phyloP scores from a whole-genome alignment of 2,888 invertebrate species.

The Prosapia bicincta region DNA sequence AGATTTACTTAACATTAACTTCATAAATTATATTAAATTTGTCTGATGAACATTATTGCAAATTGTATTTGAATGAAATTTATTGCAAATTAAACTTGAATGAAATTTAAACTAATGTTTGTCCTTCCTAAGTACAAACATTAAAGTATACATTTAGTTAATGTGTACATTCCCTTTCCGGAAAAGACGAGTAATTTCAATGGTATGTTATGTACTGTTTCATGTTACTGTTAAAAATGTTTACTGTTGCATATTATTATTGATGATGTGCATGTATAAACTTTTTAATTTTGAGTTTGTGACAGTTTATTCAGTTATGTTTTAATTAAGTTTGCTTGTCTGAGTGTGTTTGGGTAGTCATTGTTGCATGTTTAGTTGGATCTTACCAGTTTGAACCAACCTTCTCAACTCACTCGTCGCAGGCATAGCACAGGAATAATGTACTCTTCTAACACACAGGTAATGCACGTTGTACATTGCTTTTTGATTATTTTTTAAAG shows the following conservation, averaged over 20 bases:
- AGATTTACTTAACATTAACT: no score
- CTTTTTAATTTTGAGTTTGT: neutral
- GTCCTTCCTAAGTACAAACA: no score
- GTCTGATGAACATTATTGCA: no score
- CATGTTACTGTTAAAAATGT: no score
- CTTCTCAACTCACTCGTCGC: slow-evolving; percentile 66
- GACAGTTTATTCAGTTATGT: slow-evolving; percentile 13
- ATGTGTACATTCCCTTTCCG: no score
- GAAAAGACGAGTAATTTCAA: no score
- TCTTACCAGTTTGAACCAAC: slow-evolving; percentile 42
- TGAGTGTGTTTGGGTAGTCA: slow-evolving; percentile 26
- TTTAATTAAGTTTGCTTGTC: slow-evolving; percentile 31
- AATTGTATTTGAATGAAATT: no score
- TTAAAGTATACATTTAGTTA: no score
- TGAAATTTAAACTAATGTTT: no score
- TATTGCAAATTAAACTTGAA: no score
- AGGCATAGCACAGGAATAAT: slow-evolving; percentile 72
- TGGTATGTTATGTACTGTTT: no score
- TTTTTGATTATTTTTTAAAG: neutral
- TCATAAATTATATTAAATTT: no score
- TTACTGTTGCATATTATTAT: neutral
- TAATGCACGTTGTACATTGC: neutral
- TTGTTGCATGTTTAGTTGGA: slow-evolving; percentile 37
- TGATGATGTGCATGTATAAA: neutral
- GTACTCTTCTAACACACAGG: slow-evolving; percentile 40